Evolutionary conservation across 2,797 vertebrate species (phyloP), one percentile per base, ranked within the genome.

Genomic region (Scarus forsteni): DNA sequence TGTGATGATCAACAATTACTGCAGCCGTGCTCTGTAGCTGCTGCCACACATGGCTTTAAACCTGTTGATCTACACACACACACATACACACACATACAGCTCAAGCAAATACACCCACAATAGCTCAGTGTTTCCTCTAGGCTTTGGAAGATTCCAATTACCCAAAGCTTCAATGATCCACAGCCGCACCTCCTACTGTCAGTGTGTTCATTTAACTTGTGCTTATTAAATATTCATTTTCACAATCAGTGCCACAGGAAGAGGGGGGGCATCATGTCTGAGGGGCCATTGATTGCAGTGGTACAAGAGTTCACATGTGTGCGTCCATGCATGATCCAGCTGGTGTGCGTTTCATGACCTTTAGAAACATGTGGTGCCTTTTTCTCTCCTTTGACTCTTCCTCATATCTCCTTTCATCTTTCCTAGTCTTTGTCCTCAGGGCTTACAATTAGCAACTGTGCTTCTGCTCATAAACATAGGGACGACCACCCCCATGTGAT

Each of bases 171-270:
- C 80, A 87, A 73, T 89, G 86, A 90, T 91, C 85, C 84, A 87
- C 80, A 65, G 87, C 83, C 76, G 86, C 74, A 90, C 91, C 85
- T 40, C 90, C 93, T 79, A 91, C 92, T 90, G 89, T 87, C 84
- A 86, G 74, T 77, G 85, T 80, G 73, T 84, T 92, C 90, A 93
- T 93, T 93, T 91, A 87, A 81, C 77, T 73, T 75, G 63, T 74
- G 73, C 80, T 89, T 87, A 94, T 93, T 93, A 92, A 93, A 90
- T 93, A 93, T 94, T 92, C 61, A 94, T 92, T 91, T 89, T 61
- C 87, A 89, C 89, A 92, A 92, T 92, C 83, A 83, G 71, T 80
- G 72, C 83, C 70, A 58, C 44, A 52, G 85, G 84, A 16, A 46
- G 45, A 9, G 27, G 27, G 27, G 46, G 81, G 80, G 45, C 12